Evolutionary conservation across 1,140 invertebrate species (phyloP).

Genomic region (Acromyrmex heyeri): DNA sequence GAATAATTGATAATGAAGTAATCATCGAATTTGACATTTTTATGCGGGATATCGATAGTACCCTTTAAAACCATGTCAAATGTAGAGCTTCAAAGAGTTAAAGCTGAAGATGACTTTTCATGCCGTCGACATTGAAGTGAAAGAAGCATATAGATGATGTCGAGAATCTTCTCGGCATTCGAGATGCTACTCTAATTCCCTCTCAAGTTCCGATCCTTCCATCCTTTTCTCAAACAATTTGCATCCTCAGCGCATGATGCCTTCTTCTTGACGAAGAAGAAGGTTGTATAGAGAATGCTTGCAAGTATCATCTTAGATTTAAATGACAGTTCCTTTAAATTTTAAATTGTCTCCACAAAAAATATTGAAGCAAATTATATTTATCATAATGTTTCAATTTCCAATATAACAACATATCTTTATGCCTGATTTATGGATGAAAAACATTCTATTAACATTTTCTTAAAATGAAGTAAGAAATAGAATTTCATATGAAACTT

Average conservation of each 20-base stretch:
- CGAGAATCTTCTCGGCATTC: conserved; percentile 27
- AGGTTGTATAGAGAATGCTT: conserved; percentile 27
- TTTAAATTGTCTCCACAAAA: neutral
- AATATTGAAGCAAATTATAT: neutral
- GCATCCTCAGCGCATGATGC: conserved; percentile 28
- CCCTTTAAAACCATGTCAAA: conserved; percentile 13
- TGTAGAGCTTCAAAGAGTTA: conserved; percentile 15
- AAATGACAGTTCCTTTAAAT: neutral
- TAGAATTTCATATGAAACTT: neutral
- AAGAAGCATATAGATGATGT: conserved; percentile 31
- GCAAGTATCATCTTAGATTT: neutral
- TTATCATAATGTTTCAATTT: neutral
- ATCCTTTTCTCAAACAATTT: conserved; percentile 35
- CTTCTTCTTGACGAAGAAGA: conserved; percentile 5
- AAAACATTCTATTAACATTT: neutral
- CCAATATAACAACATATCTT: neutral
- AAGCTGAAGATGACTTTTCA: conserved; percentile 44
- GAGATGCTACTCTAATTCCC: conserved; percentile 50
- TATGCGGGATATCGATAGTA: conserved; percentile 34
- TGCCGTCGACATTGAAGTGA: conserved; percentile 24
- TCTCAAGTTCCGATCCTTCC: conserved; percentile 27
- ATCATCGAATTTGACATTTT: conserved; percentile 19
- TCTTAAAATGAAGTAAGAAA: neutral
- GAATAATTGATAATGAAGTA: neutral
- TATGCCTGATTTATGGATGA: neutral